Evolutionary conservation across 2,113 vertebrate genomes (phyloP), one percentile per base, ranked within the genome.

Genomic region (Myotis lucifugus): DNA sequence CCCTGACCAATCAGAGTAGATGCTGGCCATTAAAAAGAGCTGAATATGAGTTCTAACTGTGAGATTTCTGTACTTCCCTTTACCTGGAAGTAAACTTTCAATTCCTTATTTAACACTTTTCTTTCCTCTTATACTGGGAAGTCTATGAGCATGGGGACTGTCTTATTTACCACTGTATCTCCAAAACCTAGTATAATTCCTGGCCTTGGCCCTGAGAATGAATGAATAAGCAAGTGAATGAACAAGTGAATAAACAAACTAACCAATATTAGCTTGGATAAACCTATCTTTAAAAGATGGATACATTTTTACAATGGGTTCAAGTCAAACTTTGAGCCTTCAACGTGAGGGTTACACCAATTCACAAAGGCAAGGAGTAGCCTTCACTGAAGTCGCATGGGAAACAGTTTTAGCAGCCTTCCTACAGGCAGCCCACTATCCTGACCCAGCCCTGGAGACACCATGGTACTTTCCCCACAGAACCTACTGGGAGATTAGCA

Each of bases 241-340:
- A 93, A 77, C n/a, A 50, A 29, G n/a, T 10, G 8, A 84, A 87
- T n/a, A 19, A 42, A 79, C 50, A 42, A 95, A 52, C 3, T 52
- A 89, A 23, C 23, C 70, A 79, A 48, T 64, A 90, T 73, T 88
- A 73, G 34, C 17, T 32, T 34, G 27, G 40, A 46, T 64, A 6
- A 88, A 34, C 73, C 29, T 88, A 88, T 52, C 17, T 73, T 78
- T 54, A 76, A 34, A 40, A 90, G 48, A 92, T 12, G 15, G 34
- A 32, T 2, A 0, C 42, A 74, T 29, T 70, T n/a, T 88, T 18
- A 74, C 8, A 21, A 27, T 69, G 32, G 32, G 34, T 32, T 93
- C 67, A 69, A 73, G 40, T 50, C 42, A 91, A 83, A 59, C 18
- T 77, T 79, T 93, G 61, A 93, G 76, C 23, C 69, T 90, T 70